Conservation (phyloP, 2,113 vertebrate genomes). For the Climacteris rufus region DNA sequence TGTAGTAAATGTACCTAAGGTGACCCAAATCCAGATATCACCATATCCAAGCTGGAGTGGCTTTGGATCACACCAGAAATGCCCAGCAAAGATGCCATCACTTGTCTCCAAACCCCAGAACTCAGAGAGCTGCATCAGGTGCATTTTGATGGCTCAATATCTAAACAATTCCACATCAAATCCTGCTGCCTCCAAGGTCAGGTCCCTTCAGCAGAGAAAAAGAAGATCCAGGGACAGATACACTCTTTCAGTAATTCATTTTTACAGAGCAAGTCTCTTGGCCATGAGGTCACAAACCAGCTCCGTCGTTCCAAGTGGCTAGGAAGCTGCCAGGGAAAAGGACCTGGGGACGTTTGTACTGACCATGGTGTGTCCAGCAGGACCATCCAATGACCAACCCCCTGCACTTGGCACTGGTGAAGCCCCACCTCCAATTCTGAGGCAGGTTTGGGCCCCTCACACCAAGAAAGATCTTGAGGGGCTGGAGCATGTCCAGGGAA, state of each 20-base stretch:
- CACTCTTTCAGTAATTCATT: background rate
- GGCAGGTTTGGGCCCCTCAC: background rate
- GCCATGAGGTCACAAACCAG: background rate
- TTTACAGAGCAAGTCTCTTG: background rate
- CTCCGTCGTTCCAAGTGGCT: background rate
- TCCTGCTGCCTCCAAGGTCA: background rate
- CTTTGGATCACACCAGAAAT: background rate
- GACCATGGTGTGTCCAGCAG: background rate
- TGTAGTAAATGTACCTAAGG: background rate
- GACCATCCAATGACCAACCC: background rate
- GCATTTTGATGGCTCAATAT: background rate
- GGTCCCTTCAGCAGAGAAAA: background rate
- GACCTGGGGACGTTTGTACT: background rate
- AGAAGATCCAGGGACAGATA: background rate
- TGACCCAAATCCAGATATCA: background rate
- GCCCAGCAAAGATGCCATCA: background rate
- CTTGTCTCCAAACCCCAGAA: background rate
- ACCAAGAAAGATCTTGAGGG: background rate
- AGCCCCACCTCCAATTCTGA: background rate
- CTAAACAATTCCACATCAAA: background rate
- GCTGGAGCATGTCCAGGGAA: background rate
- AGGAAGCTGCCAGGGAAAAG: background rate
- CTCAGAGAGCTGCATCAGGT: background rate
- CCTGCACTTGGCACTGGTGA: background rate
- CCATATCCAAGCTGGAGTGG: background rate